Evolutionary conservation across 2,113 vertebrate genomes (phyloP).

Genomic region (Lota lota): DNA sequence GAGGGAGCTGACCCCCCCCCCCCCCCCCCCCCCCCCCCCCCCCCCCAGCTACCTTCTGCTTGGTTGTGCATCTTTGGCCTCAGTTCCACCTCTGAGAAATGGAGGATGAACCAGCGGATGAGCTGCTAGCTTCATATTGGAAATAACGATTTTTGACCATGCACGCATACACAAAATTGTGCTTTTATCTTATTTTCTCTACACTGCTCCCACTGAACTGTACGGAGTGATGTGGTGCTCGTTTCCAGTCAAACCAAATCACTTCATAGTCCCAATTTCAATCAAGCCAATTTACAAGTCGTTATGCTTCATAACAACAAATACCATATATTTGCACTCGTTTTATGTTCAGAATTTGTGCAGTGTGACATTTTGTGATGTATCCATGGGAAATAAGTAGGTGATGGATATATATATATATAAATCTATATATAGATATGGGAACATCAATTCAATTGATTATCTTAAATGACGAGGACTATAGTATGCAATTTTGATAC

Average conservation of each 20-base stretch:
- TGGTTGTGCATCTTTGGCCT: neutral
- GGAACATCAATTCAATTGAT: too few relatives aligned
- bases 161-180: neutral
- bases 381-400: too few relatives aligned
- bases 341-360: conserved; percentile 17
- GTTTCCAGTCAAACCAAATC: conserved; percentile 19
- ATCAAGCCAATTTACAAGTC: neutral
- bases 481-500: too few relatives aligned
- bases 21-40: conserved; percentile 24
- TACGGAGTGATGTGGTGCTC: conserved; percentile 35
- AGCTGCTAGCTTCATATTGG: conserved; percentile 34
- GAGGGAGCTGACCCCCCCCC: conserved; percentile 33
- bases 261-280: conserved; percentile 21
- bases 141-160: conserved; percentile 32
- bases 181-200: too few relatives aligned
- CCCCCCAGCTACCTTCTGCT: conserved; percentile 13
- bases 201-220: conserved; percentile 9
- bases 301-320: neutral
- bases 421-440: too few relatives aligned
- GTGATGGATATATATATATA: too few relatives aligned
- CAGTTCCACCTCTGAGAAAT: conserved; percentile 10
- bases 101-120: conserved; percentile 19
- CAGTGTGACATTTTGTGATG: neutral
- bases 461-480: too few relatives aligned
- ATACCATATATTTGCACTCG: conserved; percentile 5